Evolutionary conservation across 2,113 vertebrate species (phyloP).

Genomic region (Electrona antarctica): DNA sequence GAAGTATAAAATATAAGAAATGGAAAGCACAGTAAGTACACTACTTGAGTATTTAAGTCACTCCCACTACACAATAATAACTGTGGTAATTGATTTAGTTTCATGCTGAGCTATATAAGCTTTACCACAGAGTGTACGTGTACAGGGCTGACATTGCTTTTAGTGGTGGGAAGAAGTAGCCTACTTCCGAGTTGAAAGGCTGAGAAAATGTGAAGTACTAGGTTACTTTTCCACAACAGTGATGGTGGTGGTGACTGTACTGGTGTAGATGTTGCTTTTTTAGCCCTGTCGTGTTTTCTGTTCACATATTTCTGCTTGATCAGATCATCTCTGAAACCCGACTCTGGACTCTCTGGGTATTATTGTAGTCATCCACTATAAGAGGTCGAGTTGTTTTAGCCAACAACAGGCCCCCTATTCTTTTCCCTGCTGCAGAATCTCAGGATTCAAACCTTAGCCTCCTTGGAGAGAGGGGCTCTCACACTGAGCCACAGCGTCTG

Average conservation of each 20-base stretch:
- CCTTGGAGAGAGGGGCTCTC: conserved; percentile 19
- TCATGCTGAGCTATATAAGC: conserved; percentile 9
- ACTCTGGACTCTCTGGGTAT: conserved; percentile 57
- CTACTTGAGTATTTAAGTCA: no score
- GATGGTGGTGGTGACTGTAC: no score
- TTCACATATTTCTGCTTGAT: conserved; percentile 68
- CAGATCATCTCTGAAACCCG: conserved; percentile 73
- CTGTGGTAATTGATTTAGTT: conserved; percentile 22
- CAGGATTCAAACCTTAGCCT: conserved; percentile 50
- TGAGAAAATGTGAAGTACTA: no score
- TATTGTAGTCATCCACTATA: conserved; percentile 59
- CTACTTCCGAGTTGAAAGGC: no score
- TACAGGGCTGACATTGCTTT: conserved; percentile 58
- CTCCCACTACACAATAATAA: no score
- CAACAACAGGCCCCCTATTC: conserved; percentile 61
- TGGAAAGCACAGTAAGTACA: no score
- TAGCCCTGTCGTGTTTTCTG: conserved; percentile 56
- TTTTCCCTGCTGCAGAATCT: conserved; percentile 46
- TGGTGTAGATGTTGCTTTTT: no score
- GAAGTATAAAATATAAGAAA: no score
- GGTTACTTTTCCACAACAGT: no score
- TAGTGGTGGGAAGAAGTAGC: no score
- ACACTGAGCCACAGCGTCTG: conserved; percentile 25
- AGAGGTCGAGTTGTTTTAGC: conserved; percentile 58
- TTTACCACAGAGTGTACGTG: conserved; percentile 24